Base-by-base conservation (phyloP, 2,888 invertebrate species). In the Ptychoptera albimana region DNA sequence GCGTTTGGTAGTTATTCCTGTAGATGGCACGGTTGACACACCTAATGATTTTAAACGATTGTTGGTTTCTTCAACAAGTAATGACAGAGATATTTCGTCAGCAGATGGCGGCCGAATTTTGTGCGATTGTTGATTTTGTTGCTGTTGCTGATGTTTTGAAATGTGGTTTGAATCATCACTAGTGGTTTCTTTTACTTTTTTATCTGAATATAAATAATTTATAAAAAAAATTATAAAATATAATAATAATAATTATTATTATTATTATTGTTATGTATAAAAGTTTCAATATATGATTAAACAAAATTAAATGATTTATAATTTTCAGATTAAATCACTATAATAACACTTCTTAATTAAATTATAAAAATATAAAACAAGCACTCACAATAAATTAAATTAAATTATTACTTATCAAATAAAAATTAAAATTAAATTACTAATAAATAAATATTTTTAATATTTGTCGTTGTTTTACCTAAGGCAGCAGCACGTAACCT, bases 401-500 rank as follows among this genome's bases (percentile, higher is more conserved):
- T 23, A 23, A 23, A 23, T 23, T 7, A 23, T 23, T 5, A 23
- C 7, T 23, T 23, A 40, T 14, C 40, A 30, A 40, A 30, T 12
- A 11, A 36, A 36, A 42, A 42, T 35, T 9, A 35, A 35, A n/a
- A 11, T 9, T n/a, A 11, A 16, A 34, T n/a, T 7, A 32, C 9
- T 32, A 32, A 9, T 3, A 32, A 23, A 7, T 32, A 2, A 32
- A 32, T n/a, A n/a, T n/a, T 32, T 9, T 32, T 32, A 32, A 32
- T 11, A 32, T 32, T 32, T 11, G 9, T 11, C 4, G n/a, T 35
- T 48, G 61, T 61, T 44, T 63, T 62, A 64, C 64, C 64, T 51
- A 63, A 57, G 50, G 77, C 77, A 46, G 79, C 77, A 47, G 79
- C 79, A 61, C 82, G 71, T 48, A 83, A 68, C 52, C 80, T 73